Percentiles rank a stretch among this genome's conserved stretches.
phyloP scores from a whole-genome alignment of 2,888 invertebrate genomes.

The Antitype chi region DNA sequence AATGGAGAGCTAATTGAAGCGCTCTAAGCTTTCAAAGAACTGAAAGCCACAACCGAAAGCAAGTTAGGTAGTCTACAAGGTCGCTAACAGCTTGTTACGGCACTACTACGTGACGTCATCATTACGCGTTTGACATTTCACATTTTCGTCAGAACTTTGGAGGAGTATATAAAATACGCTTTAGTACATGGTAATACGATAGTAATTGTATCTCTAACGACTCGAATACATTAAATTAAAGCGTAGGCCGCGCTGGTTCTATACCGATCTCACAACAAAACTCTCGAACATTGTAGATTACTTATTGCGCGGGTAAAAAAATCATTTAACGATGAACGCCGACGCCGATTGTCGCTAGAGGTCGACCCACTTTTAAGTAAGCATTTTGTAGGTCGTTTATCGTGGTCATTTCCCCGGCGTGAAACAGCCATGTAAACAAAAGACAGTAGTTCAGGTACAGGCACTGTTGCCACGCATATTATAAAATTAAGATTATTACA shows the following conservation, averaged over 20 bases:
- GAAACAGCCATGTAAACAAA: slow-evolving; percentile 57
- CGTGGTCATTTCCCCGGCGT: slow-evolving; percentile 81
- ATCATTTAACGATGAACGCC: slow-evolving; percentile 71
- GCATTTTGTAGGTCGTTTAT: slow-evolving; percentile 85
- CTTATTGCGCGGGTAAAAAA: slow-evolving; percentile 70
- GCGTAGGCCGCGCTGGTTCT: slow-evolving; percentile 36
- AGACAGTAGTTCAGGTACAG: slow-evolving; percentile 58
- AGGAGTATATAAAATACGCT: slow-evolving; percentile 28
- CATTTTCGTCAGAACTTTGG: slow-evolving; percentile 52
- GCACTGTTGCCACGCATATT: slow-evolving; percentile 32
- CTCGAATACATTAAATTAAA: slow-evolving; percentile 16
- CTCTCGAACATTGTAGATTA: slow-evolving; percentile 58
- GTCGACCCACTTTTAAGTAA: slow-evolving; percentile 84
- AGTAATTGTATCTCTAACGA: slow-evolving; percentile 15
- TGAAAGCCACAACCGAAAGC: slow-evolving; percentile 53
- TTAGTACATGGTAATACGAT: slow-evolving; percentile 33
- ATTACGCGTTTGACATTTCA: slow-evolving; percentile 52
- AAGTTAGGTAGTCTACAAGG: slow-evolving; percentile 56
- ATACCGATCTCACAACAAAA: slow-evolving; percentile 51
- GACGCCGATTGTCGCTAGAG: slow-evolving; percentile 72
- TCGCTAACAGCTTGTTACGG: slow-evolving; percentile 61
- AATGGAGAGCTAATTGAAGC: slow-evolving; percentile 54
- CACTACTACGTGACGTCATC: slow-evolving; percentile 59
- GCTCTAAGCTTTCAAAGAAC: slow-evolving; percentile 52
- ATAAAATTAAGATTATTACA: slow-evolving; percentile 4